Conservation (phyloP, 2,888 invertebrate species). For the Iselma pallidipennis region DNA sequence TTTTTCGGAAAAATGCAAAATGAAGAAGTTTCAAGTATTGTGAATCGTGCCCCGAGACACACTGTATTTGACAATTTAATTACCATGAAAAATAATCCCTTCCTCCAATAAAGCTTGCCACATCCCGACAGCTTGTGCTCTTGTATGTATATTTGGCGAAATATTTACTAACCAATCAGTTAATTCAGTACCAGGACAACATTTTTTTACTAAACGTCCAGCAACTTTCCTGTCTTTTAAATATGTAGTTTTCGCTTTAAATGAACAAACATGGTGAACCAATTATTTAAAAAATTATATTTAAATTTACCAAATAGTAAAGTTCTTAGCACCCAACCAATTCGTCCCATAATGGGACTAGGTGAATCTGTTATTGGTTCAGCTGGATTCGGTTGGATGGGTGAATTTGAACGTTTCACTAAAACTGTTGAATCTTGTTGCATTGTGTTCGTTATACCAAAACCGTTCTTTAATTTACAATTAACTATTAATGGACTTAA, state of each 20-base stretch:
- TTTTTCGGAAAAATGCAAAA: background rate
- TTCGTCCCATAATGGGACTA: constrained; percentile 67
- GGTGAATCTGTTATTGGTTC: constrained; percentile 70
- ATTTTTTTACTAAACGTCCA: constrained; percentile 66
- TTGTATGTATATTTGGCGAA: constrained; percentile 64
- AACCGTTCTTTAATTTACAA: constrained; percentile 16
- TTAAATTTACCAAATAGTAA: constrained; percentile 65
- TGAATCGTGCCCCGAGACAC: too few relatives aligned
- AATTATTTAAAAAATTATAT: too few relatives aligned
- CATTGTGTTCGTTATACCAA: constrained; percentile 49
- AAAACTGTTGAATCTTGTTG: constrained; percentile 52
- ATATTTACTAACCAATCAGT: constrained; percentile 78
- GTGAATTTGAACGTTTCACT: constrained; percentile 60
- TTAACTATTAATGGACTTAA: background rate
- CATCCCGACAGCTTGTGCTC: constrained; percentile 77
- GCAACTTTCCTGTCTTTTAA: constrained; percentile 61
- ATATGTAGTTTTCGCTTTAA: constrained; percentile 54
- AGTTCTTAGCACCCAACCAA: constrained; percentile 71
- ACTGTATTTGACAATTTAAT: constrained; percentile 40
- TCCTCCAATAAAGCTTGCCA: constrained; percentile 84
- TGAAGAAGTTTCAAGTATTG: too few relatives aligned
- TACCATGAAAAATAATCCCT: constrained; percentile 76
- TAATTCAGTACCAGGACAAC: constrained; percentile 78
- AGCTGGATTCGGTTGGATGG: constrained; percentile 69
- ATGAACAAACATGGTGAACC: too few relatives aligned